These are phyloP conservation scores for Myotis vivesi DNA, from an alignment of 2,797 vertebrate species.

Conservation along the genomic window DNA sequence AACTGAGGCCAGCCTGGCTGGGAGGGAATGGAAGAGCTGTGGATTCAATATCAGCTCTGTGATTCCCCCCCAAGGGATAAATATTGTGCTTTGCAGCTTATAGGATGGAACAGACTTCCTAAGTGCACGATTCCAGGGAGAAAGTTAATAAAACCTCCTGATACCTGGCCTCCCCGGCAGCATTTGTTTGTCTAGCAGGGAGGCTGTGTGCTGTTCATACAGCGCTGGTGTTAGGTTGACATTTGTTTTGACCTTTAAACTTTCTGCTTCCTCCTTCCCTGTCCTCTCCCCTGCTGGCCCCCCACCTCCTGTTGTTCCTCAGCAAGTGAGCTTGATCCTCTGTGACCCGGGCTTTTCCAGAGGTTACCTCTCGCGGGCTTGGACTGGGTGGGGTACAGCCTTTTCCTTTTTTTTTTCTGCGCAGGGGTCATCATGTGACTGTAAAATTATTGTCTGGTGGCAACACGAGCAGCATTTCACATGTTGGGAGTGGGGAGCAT, in stretches of 20 bases:
- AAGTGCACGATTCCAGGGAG: conserved; percentile 63
- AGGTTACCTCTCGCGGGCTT: conserved; percentile 73
- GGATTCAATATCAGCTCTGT: conserved; percentile 50
- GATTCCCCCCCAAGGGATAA: conserved; percentile 48
- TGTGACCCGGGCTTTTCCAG: conserved; percentile 68
- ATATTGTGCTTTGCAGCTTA: conserved; percentile 65
- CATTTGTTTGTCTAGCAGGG: conserved; percentile 72
- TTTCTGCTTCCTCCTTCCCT: conserved; percentile 73
- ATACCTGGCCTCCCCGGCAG: conserved; percentile 64
- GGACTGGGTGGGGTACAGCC: conserved; percentile 59
- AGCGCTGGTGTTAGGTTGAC: conserved; percentile 76
- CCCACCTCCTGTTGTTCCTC: conserved; percentile 75
- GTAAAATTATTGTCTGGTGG: conserved; percentile 71
- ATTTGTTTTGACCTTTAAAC: conserved; percentile 82
- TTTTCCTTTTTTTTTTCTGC: conserved; percentile 62
- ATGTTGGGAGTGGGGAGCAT: conserved; percentile 57
- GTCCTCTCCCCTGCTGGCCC: conserved; percentile 61
- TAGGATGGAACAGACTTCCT: conserved; percentile 69
- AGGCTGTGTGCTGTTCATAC: conserved; percentile 73
- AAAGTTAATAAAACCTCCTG: conserved; percentile 71
- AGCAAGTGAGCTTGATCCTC: conserved; percentile 73
- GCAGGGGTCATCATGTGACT: conserved; percentile 70
- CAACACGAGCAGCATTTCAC: conserved; percentile 67
- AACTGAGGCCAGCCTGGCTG: neutral
- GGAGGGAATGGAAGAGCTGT: neutral